Conservation (phyloP, 2,888 invertebrate species). For the Luperina testacea region DNA sequence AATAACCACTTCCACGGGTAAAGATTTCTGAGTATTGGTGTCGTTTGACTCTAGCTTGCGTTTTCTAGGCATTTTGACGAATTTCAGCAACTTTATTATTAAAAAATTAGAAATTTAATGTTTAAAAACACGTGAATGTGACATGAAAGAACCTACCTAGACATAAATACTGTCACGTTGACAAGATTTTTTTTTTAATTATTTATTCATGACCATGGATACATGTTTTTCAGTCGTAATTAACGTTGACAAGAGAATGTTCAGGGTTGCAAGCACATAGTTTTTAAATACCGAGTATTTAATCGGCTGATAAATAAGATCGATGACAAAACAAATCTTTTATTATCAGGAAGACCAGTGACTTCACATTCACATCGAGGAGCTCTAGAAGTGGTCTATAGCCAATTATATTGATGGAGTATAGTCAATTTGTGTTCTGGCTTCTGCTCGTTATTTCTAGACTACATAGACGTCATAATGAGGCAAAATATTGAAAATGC, state of each 20-base stretch:
- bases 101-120: neutral
- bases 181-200: too few species aligned
- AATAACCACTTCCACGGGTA: constrained; percentile 88
- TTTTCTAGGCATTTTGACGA: constrained; percentile 80
- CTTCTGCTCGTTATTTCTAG: too few species aligned
- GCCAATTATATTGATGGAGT: neutral
- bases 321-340: neutral
- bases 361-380: neutral
- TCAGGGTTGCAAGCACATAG: constrained; percentile 16
- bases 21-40: constrained; percentile 66
- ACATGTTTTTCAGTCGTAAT: too few species aligned
- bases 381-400: neutral
- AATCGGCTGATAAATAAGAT: too few species aligned
- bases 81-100: neutral
- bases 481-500: neutral
- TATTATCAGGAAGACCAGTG: too few species aligned
- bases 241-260: constrained; percentile 6
- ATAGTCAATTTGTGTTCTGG: too few species aligned
- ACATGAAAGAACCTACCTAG: neutral
- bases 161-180: constrained; percentile 17
- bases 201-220: too few species aligned
- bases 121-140: constrained; percentile 43
- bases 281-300: neutral
- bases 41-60: constrained; percentile 75
- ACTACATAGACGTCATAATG: too few species aligned